Evolutionary conservation across 2,797 vertebrate genomes (phyloP).

Genomic region (Aphelocoma californica): DNA sequence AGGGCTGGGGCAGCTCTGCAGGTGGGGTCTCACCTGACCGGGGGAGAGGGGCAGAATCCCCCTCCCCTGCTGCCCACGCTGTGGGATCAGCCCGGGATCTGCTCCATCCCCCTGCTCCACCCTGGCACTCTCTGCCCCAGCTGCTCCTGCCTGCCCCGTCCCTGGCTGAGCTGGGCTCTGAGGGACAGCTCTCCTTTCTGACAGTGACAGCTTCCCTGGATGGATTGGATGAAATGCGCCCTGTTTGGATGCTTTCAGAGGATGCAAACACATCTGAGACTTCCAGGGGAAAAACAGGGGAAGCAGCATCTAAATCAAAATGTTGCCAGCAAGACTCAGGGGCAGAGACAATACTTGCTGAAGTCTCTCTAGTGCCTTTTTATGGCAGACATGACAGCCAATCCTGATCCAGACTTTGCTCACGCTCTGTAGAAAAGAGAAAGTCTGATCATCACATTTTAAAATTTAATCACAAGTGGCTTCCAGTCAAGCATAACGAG

Average conservation of each 20-base stretch:
- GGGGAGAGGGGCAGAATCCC: neutral
- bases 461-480: conserved; percentile 71
- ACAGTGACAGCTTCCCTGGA: neutral
- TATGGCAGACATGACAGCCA: conserved; percentile 86
- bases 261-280: conserved; percentile 24
- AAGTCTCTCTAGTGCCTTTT: conserved; percentile 81
- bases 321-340: conserved; percentile 59
- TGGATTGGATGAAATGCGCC: conserved; percentile 40
- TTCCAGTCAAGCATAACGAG: conserved; percentile 76
- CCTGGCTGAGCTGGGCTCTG: neutral
- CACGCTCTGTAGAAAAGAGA: conserved; percentile 86
- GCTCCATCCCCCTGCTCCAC: neutral
- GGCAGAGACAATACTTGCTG: conserved; percentile 82
- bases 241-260: conserved; percentile 39
- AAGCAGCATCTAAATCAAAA: conserved; percentile 41
- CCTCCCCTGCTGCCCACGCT: accelerated
- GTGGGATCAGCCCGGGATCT: neutral
- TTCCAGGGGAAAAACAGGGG: conserved; percentile 24
- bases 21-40: neutral
- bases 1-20: neutral
- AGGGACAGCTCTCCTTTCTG: neutral
- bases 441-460: conserved; percentile 84
- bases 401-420: conserved; percentile 88
- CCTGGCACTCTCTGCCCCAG: neutral
- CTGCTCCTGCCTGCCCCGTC: neutral